Conservation (phyloP, 2,113 vertebrate species). For the Morone chrysops region DNA sequence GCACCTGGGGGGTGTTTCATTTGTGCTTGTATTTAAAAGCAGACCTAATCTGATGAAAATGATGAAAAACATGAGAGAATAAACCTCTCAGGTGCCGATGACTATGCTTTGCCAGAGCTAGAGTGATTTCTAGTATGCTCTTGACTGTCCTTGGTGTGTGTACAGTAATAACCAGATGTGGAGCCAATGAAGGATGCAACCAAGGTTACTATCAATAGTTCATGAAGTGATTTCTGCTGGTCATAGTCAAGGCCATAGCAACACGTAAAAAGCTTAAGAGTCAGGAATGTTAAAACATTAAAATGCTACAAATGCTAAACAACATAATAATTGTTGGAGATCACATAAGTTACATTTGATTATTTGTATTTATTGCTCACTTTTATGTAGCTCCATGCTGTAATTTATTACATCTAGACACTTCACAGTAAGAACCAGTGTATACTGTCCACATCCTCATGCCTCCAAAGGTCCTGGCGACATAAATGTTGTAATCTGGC, state of each 20-base stretch:
- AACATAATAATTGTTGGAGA: not conserved
- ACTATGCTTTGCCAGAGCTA: constrained; percentile 16
- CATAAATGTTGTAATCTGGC: too few relatives aligned
- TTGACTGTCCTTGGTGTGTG: constrained; percentile 12
- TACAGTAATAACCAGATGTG: constrained; percentile 29
- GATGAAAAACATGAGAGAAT: constrained; percentile 34
- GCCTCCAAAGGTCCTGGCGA: too few relatives aligned
- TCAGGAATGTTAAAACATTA: not conserved
- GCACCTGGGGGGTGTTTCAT: constrained; percentile 12
- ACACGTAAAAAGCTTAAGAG: not conserved
- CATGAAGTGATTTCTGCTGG: constrained; percentile 22
- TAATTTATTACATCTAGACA: not conserved
- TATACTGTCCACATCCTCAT: not conserved
- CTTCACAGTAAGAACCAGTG: not conserved
- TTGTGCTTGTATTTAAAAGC: constrained; percentile 40
- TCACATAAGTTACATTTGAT: not conserved
- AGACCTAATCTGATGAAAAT: constrained; percentile 31
- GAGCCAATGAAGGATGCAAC: constrained; percentile 5
- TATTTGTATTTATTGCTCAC: not conserved
- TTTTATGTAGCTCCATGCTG: not conserved
- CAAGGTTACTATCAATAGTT: constrained; percentile 38
- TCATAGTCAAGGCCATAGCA: not conserved
- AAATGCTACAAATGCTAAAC: not conserved
- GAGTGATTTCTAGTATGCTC: constrained; percentile 11
- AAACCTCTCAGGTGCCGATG: not conserved